Conservation (phyloP, 1,140 invertebrate genomes). For the Physella acuta region DNA sequence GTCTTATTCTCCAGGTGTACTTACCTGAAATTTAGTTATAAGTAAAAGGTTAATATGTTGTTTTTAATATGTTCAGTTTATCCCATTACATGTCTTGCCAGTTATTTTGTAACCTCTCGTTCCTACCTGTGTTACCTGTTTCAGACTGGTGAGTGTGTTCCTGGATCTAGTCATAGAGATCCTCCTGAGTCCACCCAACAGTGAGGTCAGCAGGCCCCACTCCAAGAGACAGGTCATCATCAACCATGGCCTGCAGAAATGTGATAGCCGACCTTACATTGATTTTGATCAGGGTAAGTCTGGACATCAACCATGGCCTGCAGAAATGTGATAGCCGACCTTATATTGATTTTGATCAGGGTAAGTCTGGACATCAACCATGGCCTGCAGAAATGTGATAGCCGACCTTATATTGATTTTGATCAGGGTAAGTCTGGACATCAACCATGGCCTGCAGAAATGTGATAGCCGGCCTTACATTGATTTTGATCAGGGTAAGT, state of each 20-base stretch:
- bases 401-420: slow-evolving; percentile 17
- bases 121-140: not conserved
- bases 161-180: slow-evolving; percentile 49
- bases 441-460: slow-evolving; percentile 14
- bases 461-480: slow-evolving; percentile 25
- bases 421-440: slow-evolving; percentile 8
- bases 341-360: slow-evolving; percentile 9
- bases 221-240: not conserved
- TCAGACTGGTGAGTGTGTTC: slow-evolving; percentile 39
- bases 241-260: slow-evolving; percentile 15
- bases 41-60: no score
- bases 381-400: slow-evolving; percentile 23
- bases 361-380: slow-evolving; percentile 4
- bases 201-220: not conserved
- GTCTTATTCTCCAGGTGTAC: no score
- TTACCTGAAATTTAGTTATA: no score
- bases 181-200: slow-evolving; percentile 34
- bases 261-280: slow-evolving; percentile 26
- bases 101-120: no score
- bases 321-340: slow-evolving; percentile 29
- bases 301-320: no score
- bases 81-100: no score
- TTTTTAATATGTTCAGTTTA: no score
- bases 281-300: slow-evolving; percentile 4
- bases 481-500: not conserved